A percentile compares a stretch with the other conserved stretches of the same genome.
These are phyloP conservation scores for Abrostola tripartita DNA, from an alignment of 2,888 invertebrate genomes.

Conservation along the genomic window DNA sequence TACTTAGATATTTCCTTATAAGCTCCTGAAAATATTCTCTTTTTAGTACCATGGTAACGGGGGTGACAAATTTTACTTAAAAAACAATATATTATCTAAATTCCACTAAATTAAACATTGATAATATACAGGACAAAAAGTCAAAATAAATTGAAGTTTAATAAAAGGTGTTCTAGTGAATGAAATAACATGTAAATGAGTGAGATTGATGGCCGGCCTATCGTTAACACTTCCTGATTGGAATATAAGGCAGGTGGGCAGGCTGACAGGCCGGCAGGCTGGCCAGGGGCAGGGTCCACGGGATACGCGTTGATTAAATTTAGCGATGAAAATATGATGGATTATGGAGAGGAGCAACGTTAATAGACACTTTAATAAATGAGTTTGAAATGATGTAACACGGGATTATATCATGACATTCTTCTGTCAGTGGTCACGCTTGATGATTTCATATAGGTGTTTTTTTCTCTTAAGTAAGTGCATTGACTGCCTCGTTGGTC, in stretches of 20 bases:
- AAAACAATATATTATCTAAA: too few species aligned
- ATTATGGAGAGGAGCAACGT: constrained; percentile 28
- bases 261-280: constrained; percentile 30
- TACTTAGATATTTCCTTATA: too few species aligned
- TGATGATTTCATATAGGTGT: too few species aligned
- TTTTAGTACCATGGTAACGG: too few species aligned
- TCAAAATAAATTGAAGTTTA: constrained; percentile 28
- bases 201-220: constrained; percentile 46
- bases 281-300: constrained; percentile 1
- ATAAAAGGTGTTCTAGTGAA: constrained; percentile 40
- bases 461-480: too few species aligned
- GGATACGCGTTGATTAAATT: constrained; percentile 49
- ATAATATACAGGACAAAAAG: neutral
- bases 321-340: constrained; percentile 41
- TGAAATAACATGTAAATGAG: constrained; percentile 53
- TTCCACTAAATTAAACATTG: too few species aligned
- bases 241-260: constrained; percentile 42
- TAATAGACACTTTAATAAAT: constrained; percentile 25
- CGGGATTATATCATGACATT: too few species aligned
- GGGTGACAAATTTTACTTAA: too few species aligned
- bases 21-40: too few species aligned
- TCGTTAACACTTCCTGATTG: constrained; percentile 47
- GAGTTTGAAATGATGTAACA: neutral
- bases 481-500: too few species aligned
- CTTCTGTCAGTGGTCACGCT: too few species aligned